Conservation (phyloP, 1,140 invertebrate genomes). For the Hyles euphorbiae region DNA sequence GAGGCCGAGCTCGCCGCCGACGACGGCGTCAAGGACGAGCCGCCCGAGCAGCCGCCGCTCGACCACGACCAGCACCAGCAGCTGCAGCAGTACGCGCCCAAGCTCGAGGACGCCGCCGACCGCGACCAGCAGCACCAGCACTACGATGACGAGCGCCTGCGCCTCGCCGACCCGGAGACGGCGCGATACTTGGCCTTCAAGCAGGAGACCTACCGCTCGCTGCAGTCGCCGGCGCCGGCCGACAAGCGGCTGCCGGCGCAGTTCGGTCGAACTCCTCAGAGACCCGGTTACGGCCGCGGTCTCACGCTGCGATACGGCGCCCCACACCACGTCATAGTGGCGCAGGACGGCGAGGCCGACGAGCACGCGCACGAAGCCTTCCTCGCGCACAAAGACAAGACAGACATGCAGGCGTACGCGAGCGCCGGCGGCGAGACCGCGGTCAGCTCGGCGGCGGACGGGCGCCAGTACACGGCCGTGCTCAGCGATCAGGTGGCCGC, state of each 20-base stretch:
- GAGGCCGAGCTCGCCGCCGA: slow-evolving; percentile 51
- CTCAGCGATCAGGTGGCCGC: slow-evolving; percentile 48
- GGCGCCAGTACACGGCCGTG: slow-evolving; percentile 47
- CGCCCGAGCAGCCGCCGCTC: slow-evolving; percentile 37
- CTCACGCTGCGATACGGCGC: slow-evolving; percentile 51
- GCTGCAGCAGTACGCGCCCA: slow-evolving; percentile 39
- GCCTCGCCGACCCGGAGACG: slow-evolving; percentile 51
- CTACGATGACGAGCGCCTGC: slow-evolving; percentile 57
- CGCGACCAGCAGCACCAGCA: slow-evolving; percentile 27
- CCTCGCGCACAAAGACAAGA: slow-evolving; percentile 45
- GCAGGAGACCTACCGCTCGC: slow-evolving; percentile 44
- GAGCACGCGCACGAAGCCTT: slow-evolving; percentile 46
- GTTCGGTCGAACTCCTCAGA: slow-evolving; percentile 35
- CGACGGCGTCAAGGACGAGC: slow-evolving; percentile 61
- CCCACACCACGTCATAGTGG: slow-evolving; percentile 51
- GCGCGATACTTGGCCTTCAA: slow-evolving; percentile 61
- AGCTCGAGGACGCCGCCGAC: slow-evolving; percentile 39
- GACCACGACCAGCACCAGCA: slow-evolving; percentile 37
- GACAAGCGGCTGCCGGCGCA: slow-evolving; percentile 36
- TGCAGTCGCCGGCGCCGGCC: slow-evolving; percentile 33
- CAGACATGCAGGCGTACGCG: slow-evolving; percentile 43
- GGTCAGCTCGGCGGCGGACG: slow-evolving; percentile 24
- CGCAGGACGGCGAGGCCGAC: slow-evolving; percentile 45
- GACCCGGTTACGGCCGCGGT: slow-evolving; percentile 35
- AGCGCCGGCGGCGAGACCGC: slow-evolving; percentile 21